phyloP scores from a whole-genome alignment of 2,888 invertebrate genomes.

The Acanthosepion lycidas region DNA sequence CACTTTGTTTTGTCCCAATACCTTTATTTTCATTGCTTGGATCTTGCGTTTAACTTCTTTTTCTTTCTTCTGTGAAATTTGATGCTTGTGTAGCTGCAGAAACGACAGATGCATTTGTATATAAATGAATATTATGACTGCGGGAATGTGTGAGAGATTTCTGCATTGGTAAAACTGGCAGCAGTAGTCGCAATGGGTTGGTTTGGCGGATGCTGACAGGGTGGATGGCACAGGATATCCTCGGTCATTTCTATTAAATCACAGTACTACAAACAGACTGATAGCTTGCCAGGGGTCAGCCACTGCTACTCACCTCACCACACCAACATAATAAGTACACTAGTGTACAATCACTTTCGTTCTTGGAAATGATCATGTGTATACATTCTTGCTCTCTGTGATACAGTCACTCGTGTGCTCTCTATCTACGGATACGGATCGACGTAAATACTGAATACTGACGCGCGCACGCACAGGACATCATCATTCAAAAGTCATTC shows the following conservation, averaged over 20 bases:
- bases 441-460: neutral
- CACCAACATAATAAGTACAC: neutral
- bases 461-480: neutral
- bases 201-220: neutral
- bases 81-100: neutral
- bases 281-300: neutral
- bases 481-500: neutral
- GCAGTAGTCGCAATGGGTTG: neutral
- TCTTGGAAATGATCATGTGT: neutral
- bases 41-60: neutral
- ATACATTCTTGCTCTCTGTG: neutral
- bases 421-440: neutral
- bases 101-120: neutral
- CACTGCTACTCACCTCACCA: neutral
- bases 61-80: neutral
- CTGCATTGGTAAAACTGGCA: neutral
- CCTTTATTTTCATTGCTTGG: neutral
- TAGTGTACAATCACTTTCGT: neutral
- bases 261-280: constrained; percentile 7
- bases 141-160: neutral
- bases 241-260: neutral
- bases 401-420: neutral
- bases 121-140: neutral
- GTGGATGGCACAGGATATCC: neutral
- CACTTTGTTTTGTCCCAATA: neutral